Conservation (phyloP, 2,797 vertebrate genomes). For the Tapera naevia region DNA sequence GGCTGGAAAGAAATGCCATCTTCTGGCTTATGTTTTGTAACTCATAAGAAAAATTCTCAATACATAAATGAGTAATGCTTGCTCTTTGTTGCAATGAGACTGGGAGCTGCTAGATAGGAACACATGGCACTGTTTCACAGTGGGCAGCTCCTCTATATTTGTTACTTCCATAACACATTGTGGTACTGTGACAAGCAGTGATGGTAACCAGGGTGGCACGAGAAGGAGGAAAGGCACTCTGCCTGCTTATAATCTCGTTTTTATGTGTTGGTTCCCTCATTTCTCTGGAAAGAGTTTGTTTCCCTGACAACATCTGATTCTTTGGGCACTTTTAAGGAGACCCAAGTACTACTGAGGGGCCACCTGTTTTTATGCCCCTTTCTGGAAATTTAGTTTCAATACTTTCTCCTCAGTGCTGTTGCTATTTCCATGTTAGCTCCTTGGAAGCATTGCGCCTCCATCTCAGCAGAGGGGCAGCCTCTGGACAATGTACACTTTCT, state of each 20-base stretch:
- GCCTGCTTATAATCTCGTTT: not conserved
- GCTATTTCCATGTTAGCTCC: not conserved
- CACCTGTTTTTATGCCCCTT: not conserved
- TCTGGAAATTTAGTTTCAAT: not conserved
- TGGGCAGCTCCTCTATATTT: not conserved
- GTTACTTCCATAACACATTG: not conserved
- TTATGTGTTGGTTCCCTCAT: not conserved
- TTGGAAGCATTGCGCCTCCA: not conserved
- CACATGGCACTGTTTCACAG: not conserved
- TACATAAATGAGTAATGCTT: not conserved
- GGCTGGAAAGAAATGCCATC: not conserved
- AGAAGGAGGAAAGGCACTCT: not conserved
- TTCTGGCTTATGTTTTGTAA: not conserved
- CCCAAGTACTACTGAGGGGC: not conserved
- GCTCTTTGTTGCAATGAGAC: not conserved
- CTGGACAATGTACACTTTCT: not conserved
- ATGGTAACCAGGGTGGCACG: not conserved
- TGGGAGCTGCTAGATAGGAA: not conserved
- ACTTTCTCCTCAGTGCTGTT: not conserved
- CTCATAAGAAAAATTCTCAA: not conserved
- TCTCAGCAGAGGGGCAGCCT: not conserved
- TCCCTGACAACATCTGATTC: not conserved
- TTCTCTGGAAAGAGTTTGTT: not conserved
- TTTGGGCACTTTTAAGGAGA: not conserved
- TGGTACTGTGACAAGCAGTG: not conserved